Percentiles rank a stretch among this genome's conserved stretches.
These are phyloP conservation scores for Meriones unguiculatus DNA, from an alignment of 2,113 vertebrate species.

Conservation along the genomic window DNA sequence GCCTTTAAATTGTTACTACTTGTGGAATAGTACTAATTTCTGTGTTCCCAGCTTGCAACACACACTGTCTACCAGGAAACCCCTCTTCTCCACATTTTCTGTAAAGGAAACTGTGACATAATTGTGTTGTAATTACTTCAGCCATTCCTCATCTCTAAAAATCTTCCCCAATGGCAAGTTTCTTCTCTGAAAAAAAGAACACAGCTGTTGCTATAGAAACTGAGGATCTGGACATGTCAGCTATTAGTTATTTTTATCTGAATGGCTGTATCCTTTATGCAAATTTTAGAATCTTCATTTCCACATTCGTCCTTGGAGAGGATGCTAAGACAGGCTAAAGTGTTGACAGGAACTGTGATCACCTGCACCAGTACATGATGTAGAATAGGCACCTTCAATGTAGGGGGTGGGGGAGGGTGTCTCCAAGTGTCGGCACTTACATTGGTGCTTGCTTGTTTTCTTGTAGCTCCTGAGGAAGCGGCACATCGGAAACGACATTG, in stretches of 20 bases:
- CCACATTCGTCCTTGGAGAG: constrained; percentile 25
- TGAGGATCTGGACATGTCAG: constrained; percentile 34
- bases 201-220: constrained; percentile 80
- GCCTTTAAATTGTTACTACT: constrained; percentile 47
- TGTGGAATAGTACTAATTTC: constrained; percentile 44
- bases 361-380: neutral
- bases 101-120: constrained; percentile 46
- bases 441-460: constrained; percentile 37
- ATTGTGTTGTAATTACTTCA: constrained; percentile 68
- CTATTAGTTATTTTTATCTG: constrained; percentile 55
- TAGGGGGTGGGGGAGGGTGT: neutral
- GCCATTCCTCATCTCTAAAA: constrained; percentile 58
- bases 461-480: constrained; percentile 94
- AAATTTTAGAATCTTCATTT: constrained; percentile 58
- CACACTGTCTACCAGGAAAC: constrained; percentile 45
- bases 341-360: neutral
- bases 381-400: constrained; percentile 41
- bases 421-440: neutral
- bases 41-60: constrained; percentile 28
- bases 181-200: constrained; percentile 70
- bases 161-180: constrained; percentile 48
- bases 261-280: constrained; percentile 38
- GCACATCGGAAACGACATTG: constrained; percentile 98
- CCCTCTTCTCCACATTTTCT: constrained; percentile 14
- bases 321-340: constrained; percentile 46